These are phyloP conservation scores for Lasioglossum calceatum DNA, from an alignment of 2,888 invertebrate species.

Conservation along the genomic window DNA sequence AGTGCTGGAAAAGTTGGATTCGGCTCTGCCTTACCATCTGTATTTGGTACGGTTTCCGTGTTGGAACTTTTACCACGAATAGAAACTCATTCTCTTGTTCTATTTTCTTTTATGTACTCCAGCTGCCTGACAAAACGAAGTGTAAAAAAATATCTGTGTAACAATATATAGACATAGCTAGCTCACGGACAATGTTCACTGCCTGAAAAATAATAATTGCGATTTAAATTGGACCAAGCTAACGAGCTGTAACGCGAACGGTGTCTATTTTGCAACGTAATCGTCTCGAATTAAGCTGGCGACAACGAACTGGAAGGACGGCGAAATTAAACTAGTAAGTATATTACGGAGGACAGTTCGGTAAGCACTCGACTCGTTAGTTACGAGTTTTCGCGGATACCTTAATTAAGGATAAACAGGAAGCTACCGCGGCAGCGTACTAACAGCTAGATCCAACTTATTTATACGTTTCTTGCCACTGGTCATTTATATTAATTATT, in stretches of 20 bases:
- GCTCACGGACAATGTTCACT: background rate
- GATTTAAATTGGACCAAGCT: conserved; percentile 43
- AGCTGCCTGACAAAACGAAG: conserved; percentile 28
- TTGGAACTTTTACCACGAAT: background rate
- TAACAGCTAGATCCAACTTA: background rate
- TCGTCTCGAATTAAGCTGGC: conserved; percentile 46
- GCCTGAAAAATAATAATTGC: conserved; percentile 35
- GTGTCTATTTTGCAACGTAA: conserved; percentile 44
- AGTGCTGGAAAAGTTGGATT: conserved; percentile 9
- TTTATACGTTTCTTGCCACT: background rate
- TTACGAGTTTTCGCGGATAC: conserved; percentile 33
- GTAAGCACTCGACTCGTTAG: conserved; percentile 25
- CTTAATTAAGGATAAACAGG: conserved; percentile 43
- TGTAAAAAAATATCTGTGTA: background rate
- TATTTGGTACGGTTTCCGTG: background rate
- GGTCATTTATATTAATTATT: background rate
- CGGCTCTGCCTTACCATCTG: background rate
- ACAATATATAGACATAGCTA: too few relatives aligned
- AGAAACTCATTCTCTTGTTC: background rate
- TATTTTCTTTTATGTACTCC: background rate
- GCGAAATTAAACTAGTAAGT: conserved; percentile 51
- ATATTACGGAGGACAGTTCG: conserved; percentile 22
- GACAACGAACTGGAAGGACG: conserved; percentile 41
- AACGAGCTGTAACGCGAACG: conserved; percentile 45
- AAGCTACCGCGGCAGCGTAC: background rate